Percentiles rank a stretch among this genome's conserved stretches.
These are phyloP conservation scores for Dolichoris vasculosae DNA, from an alignment of 1,140 invertebrate genomes.

Conservation along the genomic window DNA sequence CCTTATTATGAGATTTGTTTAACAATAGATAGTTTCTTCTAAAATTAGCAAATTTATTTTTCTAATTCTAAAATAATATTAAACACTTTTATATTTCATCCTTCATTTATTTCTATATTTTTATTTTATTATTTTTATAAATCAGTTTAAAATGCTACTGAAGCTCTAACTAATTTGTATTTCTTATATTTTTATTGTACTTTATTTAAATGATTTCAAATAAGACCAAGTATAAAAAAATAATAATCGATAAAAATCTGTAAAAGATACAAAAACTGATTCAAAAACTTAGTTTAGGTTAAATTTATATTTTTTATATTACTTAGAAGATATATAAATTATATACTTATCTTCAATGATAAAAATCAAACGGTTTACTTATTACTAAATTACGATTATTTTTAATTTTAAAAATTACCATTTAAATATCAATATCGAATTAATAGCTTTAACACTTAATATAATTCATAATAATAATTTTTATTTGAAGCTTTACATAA, in stretches of 20 bases:
- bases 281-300: background rate
- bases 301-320: constrained; percentile 20
- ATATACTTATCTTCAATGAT: no score
- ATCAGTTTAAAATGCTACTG: background rate
- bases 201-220: background rate
- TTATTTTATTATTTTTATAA: background rate
- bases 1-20: no score
- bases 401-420: no score
- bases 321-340: no score
- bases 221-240: background rate
- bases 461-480: no score
- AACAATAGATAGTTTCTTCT: no score
- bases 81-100: background rate
- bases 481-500: no score
- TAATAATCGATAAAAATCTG: background rate
- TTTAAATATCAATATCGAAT: no score
- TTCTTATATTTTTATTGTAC: constrained; percentile 27
- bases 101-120: background rate
- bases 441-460: no score
- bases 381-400: no score
- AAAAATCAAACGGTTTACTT: no score
- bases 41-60: no score
- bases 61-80: background rate
- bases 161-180: background rate
- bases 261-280: background rate